Evolutionary conservation across 1,140 invertebrate species (phyloP), one percentile per base, ranked within the genome.

Genomic region (Riptortus pedestris): DNA sequence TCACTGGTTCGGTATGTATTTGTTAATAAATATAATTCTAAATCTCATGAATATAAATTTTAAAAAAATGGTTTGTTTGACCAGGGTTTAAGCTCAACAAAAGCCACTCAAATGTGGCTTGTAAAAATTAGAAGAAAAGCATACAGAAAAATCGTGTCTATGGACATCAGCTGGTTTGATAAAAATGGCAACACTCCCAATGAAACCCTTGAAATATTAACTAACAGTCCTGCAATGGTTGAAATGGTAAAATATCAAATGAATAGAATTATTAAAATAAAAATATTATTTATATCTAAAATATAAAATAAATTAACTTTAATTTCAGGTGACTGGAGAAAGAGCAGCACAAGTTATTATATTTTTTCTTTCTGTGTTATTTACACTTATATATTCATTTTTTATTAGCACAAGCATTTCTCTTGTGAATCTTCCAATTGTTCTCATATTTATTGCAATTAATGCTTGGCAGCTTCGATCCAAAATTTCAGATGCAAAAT

Each of bases 151-250:
- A 55, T 55, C 22, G 24, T 55, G 22, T 26, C 51, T 2, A 55
- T 55, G 51, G 51, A 55, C 20, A 27, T 89, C 69, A 80, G 83
- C 65, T 90, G 86, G 81, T 90, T 85, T 72, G 88, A 91, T 70
- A 76, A 83, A 57, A 80, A 83, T 66, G 72, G 77, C 27, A 85
- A 88, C 71, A 79, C 82, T 4, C 81, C 83, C 0, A 85, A 85
- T 9, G 81, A 82, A 38, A 72, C 90, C 0, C 86, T 85, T 64
- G 81, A 84, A 1, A 73, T 81, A 27, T 74, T 90, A 1, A 86
- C 87, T 3, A 80, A 81, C 43, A 88, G 90, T 77, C 85, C 87
- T 0, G 79, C 86, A 24, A 78, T 82, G 16, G 83, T 91, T 0
- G 86, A 90, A 79, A 85, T 86, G 60, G 86, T 87, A 75, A 79